Evolutionary conservation across 1,140 invertebrate species (phyloP).

Genomic region (Lerema accius): DNA sequence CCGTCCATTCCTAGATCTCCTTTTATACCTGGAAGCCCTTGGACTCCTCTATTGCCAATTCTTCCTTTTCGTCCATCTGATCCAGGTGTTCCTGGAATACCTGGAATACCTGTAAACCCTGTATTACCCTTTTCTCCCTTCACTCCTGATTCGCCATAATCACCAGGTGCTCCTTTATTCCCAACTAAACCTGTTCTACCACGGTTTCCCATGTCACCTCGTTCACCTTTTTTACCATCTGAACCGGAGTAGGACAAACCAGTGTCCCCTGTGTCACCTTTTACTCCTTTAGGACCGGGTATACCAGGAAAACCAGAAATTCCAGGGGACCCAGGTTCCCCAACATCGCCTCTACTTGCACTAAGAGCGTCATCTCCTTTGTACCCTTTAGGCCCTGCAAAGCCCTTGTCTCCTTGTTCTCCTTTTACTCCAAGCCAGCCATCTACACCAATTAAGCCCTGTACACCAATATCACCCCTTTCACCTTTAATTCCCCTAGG

Average conservation of each 20-base stretch:
- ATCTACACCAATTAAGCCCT: constrained; percentile 54
- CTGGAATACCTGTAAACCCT: constrained; percentile 52
- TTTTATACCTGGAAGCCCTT: constrained; percentile 72
- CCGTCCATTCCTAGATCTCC: constrained; percentile 78
- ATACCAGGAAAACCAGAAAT: constrained; percentile 52
- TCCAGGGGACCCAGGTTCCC: constrained; percentile 72
- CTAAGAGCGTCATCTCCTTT: constrained; percentile 81
- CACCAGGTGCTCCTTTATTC: constrained; percentile 64
- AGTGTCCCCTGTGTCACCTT: constrained; percentile 67
- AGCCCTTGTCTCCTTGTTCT: constrained; percentile 81
- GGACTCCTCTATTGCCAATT: constrained; percentile 51
- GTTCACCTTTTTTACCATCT: constrained; percentile 79
- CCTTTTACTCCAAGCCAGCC: constrained; percentile 87
- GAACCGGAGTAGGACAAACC: constrained; percentile 55
- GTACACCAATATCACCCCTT: constrained; percentile 62
- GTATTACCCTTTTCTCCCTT: constrained; percentile 64
- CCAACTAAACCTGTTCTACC: constrained; percentile 73
- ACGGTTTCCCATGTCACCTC: constrained; percentile 82
- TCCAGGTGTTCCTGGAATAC: constrained; percentile 70
- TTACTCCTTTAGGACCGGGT: constrained; percentile 51
- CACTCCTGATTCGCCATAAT: constrained; percentile 51
- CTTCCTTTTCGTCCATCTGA: constrained; percentile 45
- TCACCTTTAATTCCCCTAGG: constrained; percentile 83
- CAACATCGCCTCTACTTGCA: constrained; percentile 73
- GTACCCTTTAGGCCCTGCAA: constrained; percentile 57